These are phyloP conservation scores for Chrysina gloriosa DNA, from an alignment of 2,888 invertebrate species.

Conservation along the genomic window DNA sequence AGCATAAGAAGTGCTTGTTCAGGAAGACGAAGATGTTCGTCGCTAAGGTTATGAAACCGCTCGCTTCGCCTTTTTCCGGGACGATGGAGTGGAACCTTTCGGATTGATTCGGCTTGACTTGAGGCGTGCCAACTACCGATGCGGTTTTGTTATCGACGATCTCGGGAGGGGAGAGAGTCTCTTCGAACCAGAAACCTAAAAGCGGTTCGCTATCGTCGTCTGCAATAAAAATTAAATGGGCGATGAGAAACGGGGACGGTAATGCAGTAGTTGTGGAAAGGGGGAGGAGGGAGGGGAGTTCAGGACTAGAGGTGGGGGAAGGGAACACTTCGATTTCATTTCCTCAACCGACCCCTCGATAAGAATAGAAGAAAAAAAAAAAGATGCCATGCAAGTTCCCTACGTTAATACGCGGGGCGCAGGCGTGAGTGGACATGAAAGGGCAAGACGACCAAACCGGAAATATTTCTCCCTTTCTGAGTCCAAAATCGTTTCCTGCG, in stretches of 20 bases:
- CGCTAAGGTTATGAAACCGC: constrained; percentile 86
- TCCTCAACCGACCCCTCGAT: too few relatives aligned
- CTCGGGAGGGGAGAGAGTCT: constrained; percentile 87
- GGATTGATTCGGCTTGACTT: constrained; percentile 62
- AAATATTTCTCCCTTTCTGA: too few relatives aligned
- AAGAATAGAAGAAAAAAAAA: too few relatives aligned
- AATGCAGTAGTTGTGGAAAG: too few relatives aligned
- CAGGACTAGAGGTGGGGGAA: neutral
- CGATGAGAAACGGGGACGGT: too few relatives aligned
- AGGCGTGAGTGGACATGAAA: too few relatives aligned
- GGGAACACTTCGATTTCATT: too few relatives aligned
- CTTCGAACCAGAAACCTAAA: constrained; percentile 94
- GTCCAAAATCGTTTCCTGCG: too few relatives aligned
- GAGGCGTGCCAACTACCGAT: constrained; percentile 21
- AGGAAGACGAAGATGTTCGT: constrained; percentile 89
- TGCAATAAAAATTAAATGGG: constrained; percentile 53
- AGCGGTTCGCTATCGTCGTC: constrained; percentile 86
- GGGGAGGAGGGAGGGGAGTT: too few relatives aligned
- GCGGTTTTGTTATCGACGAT: constrained; percentile 70
- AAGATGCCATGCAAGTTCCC: too few relatives aligned
- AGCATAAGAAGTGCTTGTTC: constrained; percentile 82
- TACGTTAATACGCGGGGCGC: too few relatives aligned
- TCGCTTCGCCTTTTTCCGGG: constrained; percentile 83
- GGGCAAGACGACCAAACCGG: too few relatives aligned
- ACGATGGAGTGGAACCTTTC: constrained; percentile 70